Evolutionary conservation across 2,797 vertebrate genomes (phyloP), one percentile per base, ranked within the genome.

Genomic region (Mormyrops boulengeri): DNA sequence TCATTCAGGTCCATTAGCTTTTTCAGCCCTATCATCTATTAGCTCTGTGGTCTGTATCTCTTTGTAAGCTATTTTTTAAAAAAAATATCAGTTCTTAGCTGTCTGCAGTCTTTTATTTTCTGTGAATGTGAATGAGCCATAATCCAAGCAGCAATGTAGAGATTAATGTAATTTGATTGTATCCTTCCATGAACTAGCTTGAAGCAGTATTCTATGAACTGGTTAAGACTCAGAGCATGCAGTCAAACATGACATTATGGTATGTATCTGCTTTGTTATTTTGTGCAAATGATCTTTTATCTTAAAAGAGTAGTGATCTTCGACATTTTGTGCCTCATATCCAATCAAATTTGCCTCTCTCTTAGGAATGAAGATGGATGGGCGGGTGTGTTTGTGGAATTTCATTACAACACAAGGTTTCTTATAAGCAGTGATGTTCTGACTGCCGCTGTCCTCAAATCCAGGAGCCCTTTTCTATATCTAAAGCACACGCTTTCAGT

Each of bases 401-500:
- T 22, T 47, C 52, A 57, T 44, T 52, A 22, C 19, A 53, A 44
- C 4, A 82, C 30, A 22, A 57, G 38, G 11, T 26, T 52, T 26
- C 82, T 52, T n/a, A 82, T 41, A 62, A 38, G 50, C n/a, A 53
- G 53, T 84, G 73, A 84, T 47, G 26, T 57, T 41, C 73, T 89
- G 52, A 84, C 34, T 57, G 88, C 52, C 60, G 88, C 88, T 84
- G 38, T 84, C 41, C 52, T 89, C 30, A 89, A n/a, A 12, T 84
- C 73, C 53, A 38, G 12, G 77, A 47, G 88, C n/a, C 88, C 88
- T 11, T 84, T 84, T 53, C 38, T 89, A 34, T 57, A 89, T 22
- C 77, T 89, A 34, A 84, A 89, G 88, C 88, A 89, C 12, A 9
- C 55, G 1, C 88, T 89, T 17, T 82, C 53, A 41, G 73, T 89